Percentiles rank a stretch among this genome's conserved stretches.
Conservation (phyloP, 2,113 vertebrate species). For the Limnothrissa miodon region DNA sequence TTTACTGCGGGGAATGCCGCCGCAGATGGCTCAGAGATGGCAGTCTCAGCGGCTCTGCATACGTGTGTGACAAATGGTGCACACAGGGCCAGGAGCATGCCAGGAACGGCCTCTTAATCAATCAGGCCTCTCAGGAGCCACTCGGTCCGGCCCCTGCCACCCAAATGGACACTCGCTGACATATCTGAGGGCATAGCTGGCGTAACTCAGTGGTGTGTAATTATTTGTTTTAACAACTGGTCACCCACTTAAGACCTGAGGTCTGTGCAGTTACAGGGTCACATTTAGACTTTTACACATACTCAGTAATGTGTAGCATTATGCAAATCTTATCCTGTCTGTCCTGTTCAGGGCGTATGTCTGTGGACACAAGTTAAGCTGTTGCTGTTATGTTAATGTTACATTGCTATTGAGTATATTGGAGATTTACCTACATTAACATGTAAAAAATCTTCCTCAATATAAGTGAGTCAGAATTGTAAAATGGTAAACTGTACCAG, state of each 20-base stretch:
- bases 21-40: conserved; percentile 59
- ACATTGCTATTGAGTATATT: no score
- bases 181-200: conserved; percentile 15
- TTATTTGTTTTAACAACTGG: conserved; percentile 19
- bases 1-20: conserved; percentile 62
- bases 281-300: not conserved
- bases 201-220: conserved; percentile 15
- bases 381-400: not conserved
- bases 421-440: not conserved
- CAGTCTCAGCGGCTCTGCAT: conserved; percentile 31
- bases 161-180: not conserved
- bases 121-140: conserved; percentile 8
- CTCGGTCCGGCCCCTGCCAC: not conserved
- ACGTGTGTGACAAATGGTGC: conserved; percentile 39
- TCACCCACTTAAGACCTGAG: not conserved
- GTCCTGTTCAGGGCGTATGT: no score
- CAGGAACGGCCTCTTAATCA: conserved; percentile 40
- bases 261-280: not conserved
- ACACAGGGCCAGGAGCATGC: conserved; percentile 26
- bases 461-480: not conserved
- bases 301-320: not conserved
- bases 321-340: no score
- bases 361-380: no score
- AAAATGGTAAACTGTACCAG: not conserved
- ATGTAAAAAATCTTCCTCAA: not conserved